Conservation (phyloP, 2,888 invertebrate species). For the Caprella mutica region DNA sequence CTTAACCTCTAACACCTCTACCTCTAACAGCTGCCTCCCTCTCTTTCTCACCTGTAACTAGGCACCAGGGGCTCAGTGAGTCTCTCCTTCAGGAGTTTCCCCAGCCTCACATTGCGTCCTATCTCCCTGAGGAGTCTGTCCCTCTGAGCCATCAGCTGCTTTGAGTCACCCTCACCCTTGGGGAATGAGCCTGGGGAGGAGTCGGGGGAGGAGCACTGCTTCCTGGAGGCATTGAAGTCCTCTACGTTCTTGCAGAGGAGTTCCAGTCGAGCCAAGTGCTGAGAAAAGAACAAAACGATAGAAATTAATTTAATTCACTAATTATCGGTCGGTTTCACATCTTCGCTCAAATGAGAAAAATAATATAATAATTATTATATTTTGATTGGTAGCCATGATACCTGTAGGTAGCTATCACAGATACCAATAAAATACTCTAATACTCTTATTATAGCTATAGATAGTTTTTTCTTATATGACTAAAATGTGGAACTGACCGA, state of each 20-base stretch:
- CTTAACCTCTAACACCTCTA: too few relatives aligned
- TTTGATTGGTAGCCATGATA: too few relatives aligned
- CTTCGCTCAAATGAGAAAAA: too few relatives aligned
- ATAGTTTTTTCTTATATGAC: too few relatives aligned
- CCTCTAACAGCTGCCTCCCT: too few relatives aligned
- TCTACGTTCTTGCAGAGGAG: constrained; percentile 6
- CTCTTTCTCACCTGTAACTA: constrained; percentile 18
- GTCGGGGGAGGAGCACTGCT: not conserved
- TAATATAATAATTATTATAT: too few relatives aligned
- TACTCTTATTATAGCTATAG: too few relatives aligned
- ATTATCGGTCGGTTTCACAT: too few relatives aligned
- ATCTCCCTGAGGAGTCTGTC: constrained; percentile 58
- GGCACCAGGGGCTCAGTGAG: constrained; percentile 51
- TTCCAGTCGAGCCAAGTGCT: constrained; percentile 8
- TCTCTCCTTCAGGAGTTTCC: constrained; percentile 54
- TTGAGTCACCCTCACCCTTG: constrained; percentile 33
- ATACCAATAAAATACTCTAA: too few relatives aligned
- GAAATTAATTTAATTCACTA: too few relatives aligned
- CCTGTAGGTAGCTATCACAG: too few relatives aligned
- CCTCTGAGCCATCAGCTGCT: constrained; percentile 49
- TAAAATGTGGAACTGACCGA: too few relatives aligned
- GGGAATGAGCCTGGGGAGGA: not conserved
- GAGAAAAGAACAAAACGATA: not conserved
- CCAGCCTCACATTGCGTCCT: constrained; percentile 58
- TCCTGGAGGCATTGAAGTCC: not conserved